phyloP scores from a whole-genome alignment of 2,113 vertebrate species.

The Pachyramphus minor region DNA sequence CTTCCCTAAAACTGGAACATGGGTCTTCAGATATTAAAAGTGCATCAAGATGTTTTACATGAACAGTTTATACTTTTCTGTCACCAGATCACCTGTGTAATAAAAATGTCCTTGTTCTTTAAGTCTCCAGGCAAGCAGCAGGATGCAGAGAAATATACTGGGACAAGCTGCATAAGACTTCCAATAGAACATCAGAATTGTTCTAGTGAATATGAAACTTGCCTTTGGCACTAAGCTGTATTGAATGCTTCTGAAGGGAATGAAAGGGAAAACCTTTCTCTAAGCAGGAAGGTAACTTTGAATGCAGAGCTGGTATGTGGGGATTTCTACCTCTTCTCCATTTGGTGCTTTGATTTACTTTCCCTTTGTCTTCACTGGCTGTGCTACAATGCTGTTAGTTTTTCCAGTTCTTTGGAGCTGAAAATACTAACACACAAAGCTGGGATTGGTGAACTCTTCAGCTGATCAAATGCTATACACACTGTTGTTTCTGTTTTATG shows the following conservation, averaged over 20 bases:
- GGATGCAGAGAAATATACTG: background rate
- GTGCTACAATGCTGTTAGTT: background rate
- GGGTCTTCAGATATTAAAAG: background rate
- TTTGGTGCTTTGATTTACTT: constrained; percentile 30
- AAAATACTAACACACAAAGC: background rate
- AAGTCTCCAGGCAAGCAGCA: background rate
- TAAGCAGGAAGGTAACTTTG: constrained; percentile 1
- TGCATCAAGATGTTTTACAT: background rate
- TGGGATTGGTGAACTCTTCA: background rate
- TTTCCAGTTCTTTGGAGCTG: background rate
- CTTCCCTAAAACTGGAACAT: background rate
- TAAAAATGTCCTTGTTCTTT: background rate
- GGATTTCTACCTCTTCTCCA: background rate
- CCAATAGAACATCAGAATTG: background rate
- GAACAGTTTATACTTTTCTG: background rate
- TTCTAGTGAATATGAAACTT: background rate
- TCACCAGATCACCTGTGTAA: background rate
- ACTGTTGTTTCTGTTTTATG: background rate
- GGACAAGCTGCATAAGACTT: background rate
- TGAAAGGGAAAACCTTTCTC: constrained; percentile 1
- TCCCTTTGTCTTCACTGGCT: background rate
- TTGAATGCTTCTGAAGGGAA: constrained; percentile 3
- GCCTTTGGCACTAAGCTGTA: constrained; percentile 31
- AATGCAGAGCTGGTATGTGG: background rate
- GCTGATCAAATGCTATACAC: background rate